These are phyloP conservation scores for Hermetia illucens DNA, from an alignment of 1,140 invertebrate genomes.

Conservation along the genomic window DNA sequence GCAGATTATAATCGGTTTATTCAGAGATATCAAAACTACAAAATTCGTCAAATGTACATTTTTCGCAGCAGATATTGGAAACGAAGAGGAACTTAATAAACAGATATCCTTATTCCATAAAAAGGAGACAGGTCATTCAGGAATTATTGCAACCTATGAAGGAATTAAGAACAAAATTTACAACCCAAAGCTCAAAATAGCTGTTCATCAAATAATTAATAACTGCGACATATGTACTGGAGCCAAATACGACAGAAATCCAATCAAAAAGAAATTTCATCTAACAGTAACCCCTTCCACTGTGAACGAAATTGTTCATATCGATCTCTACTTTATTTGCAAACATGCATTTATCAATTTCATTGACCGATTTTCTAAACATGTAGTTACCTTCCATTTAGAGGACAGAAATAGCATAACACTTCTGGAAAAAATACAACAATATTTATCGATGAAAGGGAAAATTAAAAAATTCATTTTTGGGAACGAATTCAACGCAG, in stretches of 20 bases:
- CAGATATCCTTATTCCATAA: too few relatives aligned
- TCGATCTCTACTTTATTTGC: background rate
- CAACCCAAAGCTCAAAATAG: background rate
- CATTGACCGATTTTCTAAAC: background rate
- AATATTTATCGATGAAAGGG: too few relatives aligned
- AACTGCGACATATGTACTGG: background rate
- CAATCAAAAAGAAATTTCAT: background rate
- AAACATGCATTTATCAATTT: background rate
- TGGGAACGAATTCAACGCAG: too few relatives aligned
- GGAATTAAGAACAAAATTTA: background rate
- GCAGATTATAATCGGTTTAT: too few relatives aligned
- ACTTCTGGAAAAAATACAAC: too few relatives aligned
- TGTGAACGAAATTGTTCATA: background rate
- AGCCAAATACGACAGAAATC: conserved; percentile 1
- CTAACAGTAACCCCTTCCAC: background rate
- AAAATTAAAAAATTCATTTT: too few relatives aligned
- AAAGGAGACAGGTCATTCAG: background rate
- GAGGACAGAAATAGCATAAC: too few relatives aligned
- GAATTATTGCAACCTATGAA: background rate
- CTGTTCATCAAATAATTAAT: background rate
- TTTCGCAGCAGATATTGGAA: too few relatives aligned
- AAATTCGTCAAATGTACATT: too few relatives aligned
- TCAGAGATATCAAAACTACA: too few relatives aligned
- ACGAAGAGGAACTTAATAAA: too few relatives aligned
- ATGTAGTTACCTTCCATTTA: too few relatives aligned